Base-by-base conservation (phyloP, 2,113 vertebrate genomes). In the Crotalus viridis region DNA sequence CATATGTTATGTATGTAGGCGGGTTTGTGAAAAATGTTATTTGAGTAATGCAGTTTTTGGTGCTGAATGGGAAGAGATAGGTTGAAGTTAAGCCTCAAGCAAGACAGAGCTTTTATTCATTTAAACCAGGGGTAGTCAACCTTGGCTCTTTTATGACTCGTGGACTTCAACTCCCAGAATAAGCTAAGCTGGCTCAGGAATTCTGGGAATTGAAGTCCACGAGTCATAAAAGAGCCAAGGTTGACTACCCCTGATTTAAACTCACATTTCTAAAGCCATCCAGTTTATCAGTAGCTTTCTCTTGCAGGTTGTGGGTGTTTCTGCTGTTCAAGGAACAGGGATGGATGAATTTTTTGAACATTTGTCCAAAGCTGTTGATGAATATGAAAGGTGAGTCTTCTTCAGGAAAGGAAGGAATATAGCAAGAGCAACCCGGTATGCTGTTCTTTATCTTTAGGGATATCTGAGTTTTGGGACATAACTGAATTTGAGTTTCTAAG, bases 261-360 rank as follows among this genome's bases (percentile, higher is more conserved):
- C 21, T 6, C 33, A 81, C 33, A 81, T 81, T 81, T 81, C 74
- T 81, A 81, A 81, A 81, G 74, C 17, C 7, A 9, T 8, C 74
- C 74, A 81, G 19, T 43, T 81, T 43, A 17, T 43, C 33, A 81
- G 21, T 7, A 81, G 6, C 1, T 93, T 91, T 95, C 69, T 96
- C 64, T 96, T 94, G 4, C 95, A 99, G 99, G 99, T 99, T 93
- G 99, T 99, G 28, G 99, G 99, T 24, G 98, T 99, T 57, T 99
- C 99, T 39, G 98, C 99, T 0, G 98, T 99, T 64, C 98, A 98
- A 0, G 99, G 99, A 59, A 98, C 97, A 2, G 99, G 99, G 87
- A 96, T 99, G 95, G 98, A 99, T 26, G 98, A 99, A 9, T 97
- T 99, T 90, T 98, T 99, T 39, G 92, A 94, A 81, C 98, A 99